A percentile compares a stretch with the other conserved stretches of the same genome.
phyloP scores from a whole-genome alignment of 92 coral and sea anemone species.

The Actinostola sp. region DNA sequence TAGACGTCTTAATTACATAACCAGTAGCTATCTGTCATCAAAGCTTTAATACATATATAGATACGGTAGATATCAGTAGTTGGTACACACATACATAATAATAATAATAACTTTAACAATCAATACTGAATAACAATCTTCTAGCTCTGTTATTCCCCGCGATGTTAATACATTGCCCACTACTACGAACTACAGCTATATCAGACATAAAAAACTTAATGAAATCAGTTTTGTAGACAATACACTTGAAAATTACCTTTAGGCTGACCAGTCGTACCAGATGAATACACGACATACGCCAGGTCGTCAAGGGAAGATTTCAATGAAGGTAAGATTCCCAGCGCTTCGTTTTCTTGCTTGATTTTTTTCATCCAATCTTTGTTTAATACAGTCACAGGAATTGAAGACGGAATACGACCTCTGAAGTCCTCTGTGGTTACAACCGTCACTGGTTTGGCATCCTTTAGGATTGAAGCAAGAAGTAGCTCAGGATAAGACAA shows the following conservation, averaged over 20 bases:
- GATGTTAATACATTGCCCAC: too few relatives aligned
- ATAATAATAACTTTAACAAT: too few relatives aligned
- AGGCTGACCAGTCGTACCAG: slow-evolving; percentile 90
- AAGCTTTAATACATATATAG: too few relatives aligned
- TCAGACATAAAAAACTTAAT: background rate
- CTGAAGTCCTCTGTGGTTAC: slow-evolving; percentile 57
- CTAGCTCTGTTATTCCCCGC: too few relatives aligned
- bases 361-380: slow-evolving; percentile 75
- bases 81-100: too few relatives aligned
- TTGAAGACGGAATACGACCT: slow-evolving; percentile 59
- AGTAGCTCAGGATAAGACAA: slow-evolving; percentile 74
- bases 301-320: slow-evolving; percentile 63
- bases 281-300: slow-evolving; percentile 83
- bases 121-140: too few relatives aligned
- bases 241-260: slow-evolving; percentile 57
- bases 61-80: too few relatives aligned
- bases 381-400: slow-evolving; percentile 48
- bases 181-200: background rate
- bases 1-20: too few relatives aligned
- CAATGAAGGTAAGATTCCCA: slow-evolving; percentile 36
- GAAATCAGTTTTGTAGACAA: background rate
- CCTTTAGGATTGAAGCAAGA: slow-evolving; percentile 71
- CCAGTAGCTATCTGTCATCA: too few relatives aligned
- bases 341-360: slow-evolving; percentile 52
- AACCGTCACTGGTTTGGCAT: slow-evolving; percentile 73